Percentiles rank a stretch among this genome's conserved stretches.
These are phyloP conservation scores for Lepidochrysops patricia DNA, from an alignment of 2,888 invertebrate species.

Conservation along the genomic window DNA sequence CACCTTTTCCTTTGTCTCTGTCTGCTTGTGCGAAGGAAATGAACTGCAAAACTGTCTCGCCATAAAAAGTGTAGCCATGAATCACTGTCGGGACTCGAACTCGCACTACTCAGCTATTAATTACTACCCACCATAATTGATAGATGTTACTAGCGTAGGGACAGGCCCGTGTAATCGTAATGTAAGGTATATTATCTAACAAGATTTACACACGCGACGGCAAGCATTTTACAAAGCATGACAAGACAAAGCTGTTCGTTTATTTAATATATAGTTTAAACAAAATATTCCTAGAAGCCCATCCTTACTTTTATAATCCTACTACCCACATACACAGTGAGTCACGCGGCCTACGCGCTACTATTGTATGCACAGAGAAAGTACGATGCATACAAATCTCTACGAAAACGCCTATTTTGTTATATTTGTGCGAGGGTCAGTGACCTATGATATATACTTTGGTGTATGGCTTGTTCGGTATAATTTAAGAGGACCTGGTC, in stretches of 20 bases:
- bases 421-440: not conserved
- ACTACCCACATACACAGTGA: not conserved
- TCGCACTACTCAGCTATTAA: conserved; percentile 23
- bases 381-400: conserved; percentile 2
- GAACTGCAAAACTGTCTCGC: not conserved
- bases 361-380: conserved; percentile 6
- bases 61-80: not conserved
- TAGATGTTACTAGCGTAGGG: not conserved
- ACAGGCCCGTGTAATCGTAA: not conserved
- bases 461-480: too few relatives aligned
- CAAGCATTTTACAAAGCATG: too few relatives aligned
- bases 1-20: not conserved
- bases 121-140: conserved; percentile 21
- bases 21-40: not conserved
- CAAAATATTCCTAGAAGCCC: not conserved
- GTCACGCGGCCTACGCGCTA: not conserved
- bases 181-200: too few relatives aligned
- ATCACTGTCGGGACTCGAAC: not conserved
- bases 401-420: not conserved
- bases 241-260: too few relatives aligned
- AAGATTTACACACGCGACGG: too few relatives aligned
- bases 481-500: not conserved
- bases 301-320: not conserved
- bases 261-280: not conserved
- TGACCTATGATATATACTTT: not conserved